Percentiles rank a stretch among this genome's conserved stretches.
Conservation (phyloP, 2,113 vertebrate genomes). For the Seriola rivoliana region DNA sequence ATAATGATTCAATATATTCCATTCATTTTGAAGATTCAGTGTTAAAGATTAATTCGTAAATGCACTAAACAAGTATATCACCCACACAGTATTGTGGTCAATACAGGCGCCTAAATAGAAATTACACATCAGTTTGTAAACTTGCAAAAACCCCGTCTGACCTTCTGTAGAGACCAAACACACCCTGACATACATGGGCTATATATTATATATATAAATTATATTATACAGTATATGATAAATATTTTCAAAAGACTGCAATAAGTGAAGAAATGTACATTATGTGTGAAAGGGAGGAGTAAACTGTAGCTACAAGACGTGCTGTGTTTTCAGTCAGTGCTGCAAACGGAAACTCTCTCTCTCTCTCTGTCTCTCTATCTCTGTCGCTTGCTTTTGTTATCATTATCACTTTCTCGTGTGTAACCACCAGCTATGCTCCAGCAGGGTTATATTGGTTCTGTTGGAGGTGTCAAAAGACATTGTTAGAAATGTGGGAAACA, state of each 20-base stretch:
- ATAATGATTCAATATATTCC: no score
- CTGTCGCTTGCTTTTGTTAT: background rate
- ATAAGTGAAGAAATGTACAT: background rate
- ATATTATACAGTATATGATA: background rate
- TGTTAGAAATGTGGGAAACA: constrained; percentile 28
- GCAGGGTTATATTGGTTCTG: background rate
- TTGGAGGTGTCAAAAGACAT: background rate
- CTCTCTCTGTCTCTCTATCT: background rate
- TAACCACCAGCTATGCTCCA: background rate
- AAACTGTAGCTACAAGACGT: background rate
- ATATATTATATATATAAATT: no score
- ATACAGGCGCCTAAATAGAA: no score
- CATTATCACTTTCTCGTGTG: background rate
- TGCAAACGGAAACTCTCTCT: background rate
- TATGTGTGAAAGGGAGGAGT: background rate
- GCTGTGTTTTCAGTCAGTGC: background rate
- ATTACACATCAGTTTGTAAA: no score
- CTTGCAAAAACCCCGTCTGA: no score
- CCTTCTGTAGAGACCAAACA: no score
- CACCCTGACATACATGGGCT: no score
- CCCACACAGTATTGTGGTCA: no score
- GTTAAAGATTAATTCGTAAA: no score
- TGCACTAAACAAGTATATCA: no score
- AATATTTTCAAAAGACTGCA: background rate
- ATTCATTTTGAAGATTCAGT: no score